phyloP scores from a whole-genome alignment of 2,113 vertebrate genomes.

The Alaudala cheleensis region DNA sequence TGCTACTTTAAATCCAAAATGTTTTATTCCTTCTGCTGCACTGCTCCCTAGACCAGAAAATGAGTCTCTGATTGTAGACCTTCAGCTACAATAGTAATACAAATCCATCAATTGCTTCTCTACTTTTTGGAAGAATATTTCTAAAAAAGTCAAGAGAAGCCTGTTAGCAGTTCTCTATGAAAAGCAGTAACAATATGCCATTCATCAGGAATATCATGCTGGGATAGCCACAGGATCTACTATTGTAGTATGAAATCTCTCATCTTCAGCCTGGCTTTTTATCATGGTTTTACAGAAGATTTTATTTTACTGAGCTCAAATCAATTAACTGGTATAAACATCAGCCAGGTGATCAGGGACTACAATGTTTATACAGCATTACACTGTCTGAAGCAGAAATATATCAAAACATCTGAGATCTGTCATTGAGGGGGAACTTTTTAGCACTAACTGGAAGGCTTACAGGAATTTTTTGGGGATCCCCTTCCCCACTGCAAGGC shows the following conservation, averaged over 20 bases:
- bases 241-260: not conserved
- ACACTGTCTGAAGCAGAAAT: not conserved
- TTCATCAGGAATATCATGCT: not conserved
- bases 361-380: not conserved
- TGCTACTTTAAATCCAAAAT: not conserved
- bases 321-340: not conserved
- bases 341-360: not conserved
- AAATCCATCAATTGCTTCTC: not conserved
- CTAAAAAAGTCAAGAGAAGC: not conserved
- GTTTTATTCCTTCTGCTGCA: not conserved
- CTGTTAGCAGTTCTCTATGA: not conserved
- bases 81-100: not conserved
- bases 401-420: not conserved
- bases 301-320: not conserved
- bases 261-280: not conserved
- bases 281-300: not conserved
- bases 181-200: not conserved
- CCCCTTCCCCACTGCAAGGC: not conserved
- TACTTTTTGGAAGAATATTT: not conserved
- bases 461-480: not conserved
- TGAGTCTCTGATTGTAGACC: not conserved
- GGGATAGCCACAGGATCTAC: not conserved
- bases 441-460: not conserved
- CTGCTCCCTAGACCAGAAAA: not conserved
- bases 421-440: not conserved